Conservation (phyloP, 1,140 invertebrate species). For the Dufourea novaeangliae region DNA sequence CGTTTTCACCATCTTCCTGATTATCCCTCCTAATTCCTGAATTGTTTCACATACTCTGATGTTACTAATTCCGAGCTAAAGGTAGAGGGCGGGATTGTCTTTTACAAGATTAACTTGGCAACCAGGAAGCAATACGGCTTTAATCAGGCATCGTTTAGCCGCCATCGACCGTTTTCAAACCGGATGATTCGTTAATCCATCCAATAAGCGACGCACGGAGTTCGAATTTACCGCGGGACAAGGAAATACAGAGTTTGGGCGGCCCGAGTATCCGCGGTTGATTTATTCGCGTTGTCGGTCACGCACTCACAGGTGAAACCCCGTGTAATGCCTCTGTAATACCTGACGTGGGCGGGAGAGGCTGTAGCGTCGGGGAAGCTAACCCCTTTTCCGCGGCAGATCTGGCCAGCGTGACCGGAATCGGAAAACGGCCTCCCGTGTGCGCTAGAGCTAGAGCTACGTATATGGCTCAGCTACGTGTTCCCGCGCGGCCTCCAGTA, state of each 20-base stretch:
- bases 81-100: too few species aligned
- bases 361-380: conserved; percentile 12
- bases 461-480: conserved; percentile 4
- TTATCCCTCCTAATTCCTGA: too few species aligned
- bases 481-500: conserved; percentile 16
- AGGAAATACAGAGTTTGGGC: conserved; percentile 9
- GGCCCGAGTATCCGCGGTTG: too few species aligned
- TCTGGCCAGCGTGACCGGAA: conserved; percentile 56
- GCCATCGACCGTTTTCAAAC: too few species aligned
- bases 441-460: conserved; percentile 1
- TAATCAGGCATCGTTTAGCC: too few species aligned
- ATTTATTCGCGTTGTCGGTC: background rate
- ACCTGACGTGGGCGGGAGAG: conserved; percentile 14
- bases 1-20: too few species aligned
- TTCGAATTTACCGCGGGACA: background rate
- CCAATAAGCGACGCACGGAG: background rate
- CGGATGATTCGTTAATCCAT: background rate
- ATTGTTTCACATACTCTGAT: too few species aligned
- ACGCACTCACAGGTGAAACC: background rate
- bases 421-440: conserved; percentile 14
- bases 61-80: too few species aligned
- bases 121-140: too few species aligned
- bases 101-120: too few species aligned
- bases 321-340: conserved; percentile 47
- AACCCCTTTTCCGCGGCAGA: conserved; percentile 43